phyloP scores from a whole-genome alignment of 2,888 invertebrate genomes.

The Eucera pruinosa region DNA sequence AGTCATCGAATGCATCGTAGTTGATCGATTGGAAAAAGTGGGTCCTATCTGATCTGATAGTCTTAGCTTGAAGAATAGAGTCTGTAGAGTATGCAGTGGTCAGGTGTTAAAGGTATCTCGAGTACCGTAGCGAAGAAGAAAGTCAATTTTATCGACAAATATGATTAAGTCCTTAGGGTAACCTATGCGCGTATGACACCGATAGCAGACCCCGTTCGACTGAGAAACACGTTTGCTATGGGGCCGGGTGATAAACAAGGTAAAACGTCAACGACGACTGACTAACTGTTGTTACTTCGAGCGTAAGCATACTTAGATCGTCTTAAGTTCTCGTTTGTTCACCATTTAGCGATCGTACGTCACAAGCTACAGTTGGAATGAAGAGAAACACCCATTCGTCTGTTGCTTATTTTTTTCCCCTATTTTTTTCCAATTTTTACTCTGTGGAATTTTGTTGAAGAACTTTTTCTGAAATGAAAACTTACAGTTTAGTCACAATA shows the following conservation, averaged over 20 bases:
- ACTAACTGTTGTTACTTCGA: slow-evolving; percentile 21
- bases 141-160: slow-evolving; percentile 75
- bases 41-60: too few species aligned
- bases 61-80: background rate
- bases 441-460: background rate
- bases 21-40: too few species aligned
- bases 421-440: background rate
- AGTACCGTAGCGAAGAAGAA: slow-evolving; percentile 52
- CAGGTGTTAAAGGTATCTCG: slow-evolving; percentile 17
- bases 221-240: slow-evolving; percentile 31
- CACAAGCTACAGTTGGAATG: background rate
- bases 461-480: background rate
- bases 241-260: background rate
- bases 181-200: slow-evolving; percentile 42
- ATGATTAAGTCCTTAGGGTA: slow-evolving; percentile 68
- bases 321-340: slow-evolving; percentile 26
- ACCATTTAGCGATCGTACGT: background rate
- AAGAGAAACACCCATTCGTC: background rate
- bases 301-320: slow-evolving; percentile 23
- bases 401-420: background rate
- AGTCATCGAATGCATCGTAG: background rate
- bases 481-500: too few species aligned
- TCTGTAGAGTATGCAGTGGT: background rate
- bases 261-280: slow-evolving; percentile 39
- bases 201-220: slow-evolving; percentile 39